Evolutionary conservation across 2,113 vertebrate genomes (phyloP).

Genomic region (Caretta caretta): DNA sequence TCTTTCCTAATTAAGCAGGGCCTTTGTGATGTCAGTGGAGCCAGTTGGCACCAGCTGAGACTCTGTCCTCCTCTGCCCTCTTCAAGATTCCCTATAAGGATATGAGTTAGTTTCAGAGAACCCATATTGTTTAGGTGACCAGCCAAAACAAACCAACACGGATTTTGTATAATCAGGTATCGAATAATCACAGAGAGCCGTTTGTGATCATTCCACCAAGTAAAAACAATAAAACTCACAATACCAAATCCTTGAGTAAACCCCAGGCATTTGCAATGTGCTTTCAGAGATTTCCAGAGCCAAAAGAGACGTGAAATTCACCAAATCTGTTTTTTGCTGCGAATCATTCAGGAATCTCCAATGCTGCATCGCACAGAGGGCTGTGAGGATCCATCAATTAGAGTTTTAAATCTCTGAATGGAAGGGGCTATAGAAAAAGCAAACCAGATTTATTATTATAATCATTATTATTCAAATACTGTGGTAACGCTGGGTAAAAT

Average conservation of each 20-base stretch:
- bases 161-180: not conserved
- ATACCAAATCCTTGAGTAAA: too few species aligned
- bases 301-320: not conserved
- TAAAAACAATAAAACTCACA: not conserved
- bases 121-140: not conserved
- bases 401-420: not conserved
- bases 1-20: conserved; percentile 33
- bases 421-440: not conserved
- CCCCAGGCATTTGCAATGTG: too few species aligned
- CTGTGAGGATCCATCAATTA: not conserved
- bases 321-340: not conserved
- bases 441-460: too few species aligned
- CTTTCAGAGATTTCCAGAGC: not conserved
- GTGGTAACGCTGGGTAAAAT: too few species aligned
- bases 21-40: conserved; percentile 53
- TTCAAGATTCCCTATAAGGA: not conserved
- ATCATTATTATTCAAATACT: too few species aligned
- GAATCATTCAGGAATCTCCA: not conserved
- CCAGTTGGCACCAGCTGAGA: conserved; percentile 41
- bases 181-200: not conserved
- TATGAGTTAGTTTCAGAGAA: not conserved
- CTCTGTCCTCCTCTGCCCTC: conserved; percentile 9
- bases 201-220: not conserved
- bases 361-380: not conserved
- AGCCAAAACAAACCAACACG: not conserved